A percentile compares a stretch with the other conserved stretches of the same genome.
Conservation (phyloP, 2,888 invertebrate genomes). For the Xestobium rufovillosum region DNA sequence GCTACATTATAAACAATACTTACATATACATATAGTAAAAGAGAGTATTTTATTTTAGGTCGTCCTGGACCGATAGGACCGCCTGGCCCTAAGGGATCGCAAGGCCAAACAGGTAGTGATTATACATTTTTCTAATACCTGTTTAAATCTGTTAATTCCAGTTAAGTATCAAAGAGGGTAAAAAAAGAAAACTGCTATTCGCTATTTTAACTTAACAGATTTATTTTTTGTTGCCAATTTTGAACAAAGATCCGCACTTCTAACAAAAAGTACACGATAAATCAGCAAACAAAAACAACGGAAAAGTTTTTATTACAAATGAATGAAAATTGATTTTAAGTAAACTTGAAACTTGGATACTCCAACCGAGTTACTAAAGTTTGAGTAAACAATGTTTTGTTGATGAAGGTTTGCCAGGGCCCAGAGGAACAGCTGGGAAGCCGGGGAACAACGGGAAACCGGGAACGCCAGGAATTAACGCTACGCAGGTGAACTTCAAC, state of each 20-base stretch:
- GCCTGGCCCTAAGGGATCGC: constrained; percentile 64
- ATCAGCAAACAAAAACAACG: too few relatives aligned
- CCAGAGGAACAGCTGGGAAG: constrained; percentile 65
- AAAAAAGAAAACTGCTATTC: too few relatives aligned
- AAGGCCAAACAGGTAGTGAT: constrained; percentile 57
- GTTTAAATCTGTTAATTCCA: neutral
- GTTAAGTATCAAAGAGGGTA: neutral
- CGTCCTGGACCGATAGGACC: constrained; percentile 60
- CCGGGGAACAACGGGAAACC: constrained; percentile 66
- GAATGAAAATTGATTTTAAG: too few relatives aligned
- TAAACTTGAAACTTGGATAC: too few relatives aligned
- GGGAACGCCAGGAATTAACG: constrained; percentile 74
- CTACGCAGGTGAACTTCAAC: constrained; percentile 60
- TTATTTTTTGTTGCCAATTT: too few relatives aligned
- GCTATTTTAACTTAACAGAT: too few relatives aligned
- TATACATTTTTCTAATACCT: neutral
- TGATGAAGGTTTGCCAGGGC: constrained; percentile 52
- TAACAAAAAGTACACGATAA: too few relatives aligned
- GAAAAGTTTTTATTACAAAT: too few relatives aligned
- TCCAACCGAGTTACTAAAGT: too few relatives aligned
- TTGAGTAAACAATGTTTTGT: constrained; percentile 8
- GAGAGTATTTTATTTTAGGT: constrained; percentile 49
- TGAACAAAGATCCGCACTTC: too few relatives aligned
- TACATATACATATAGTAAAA: too few relatives aligned
- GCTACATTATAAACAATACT: too few relatives aligned